A percentile compares a stretch with the other conserved stretches of the same genome.
phyloP scores from a whole-genome alignment of 2,113 vertebrate species.

The Puffinus mauretanicus region DNA sequence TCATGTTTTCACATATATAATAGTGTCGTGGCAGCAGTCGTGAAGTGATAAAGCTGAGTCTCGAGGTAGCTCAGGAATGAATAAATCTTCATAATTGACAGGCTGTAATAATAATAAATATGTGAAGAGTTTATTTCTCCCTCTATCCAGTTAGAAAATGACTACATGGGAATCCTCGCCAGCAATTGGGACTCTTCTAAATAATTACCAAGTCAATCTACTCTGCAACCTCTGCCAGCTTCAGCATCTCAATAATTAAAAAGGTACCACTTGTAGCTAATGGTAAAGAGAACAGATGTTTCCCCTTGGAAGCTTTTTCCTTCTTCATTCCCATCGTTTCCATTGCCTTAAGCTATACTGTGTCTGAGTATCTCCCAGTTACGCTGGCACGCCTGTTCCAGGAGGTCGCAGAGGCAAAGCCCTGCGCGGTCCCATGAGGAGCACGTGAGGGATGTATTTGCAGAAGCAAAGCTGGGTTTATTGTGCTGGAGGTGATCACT shows the following conservation, averaged over 20 bases:
- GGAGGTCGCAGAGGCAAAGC: not conserved
- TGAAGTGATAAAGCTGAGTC: slow-evolving; percentile 27
- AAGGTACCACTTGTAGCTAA: slow-evolving; percentile 15
- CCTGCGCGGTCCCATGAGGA: fast-evolving
- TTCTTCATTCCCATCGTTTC: not conserved
- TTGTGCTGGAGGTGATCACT: not conserved
- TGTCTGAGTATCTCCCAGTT: not conserved
- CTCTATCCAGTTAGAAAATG: slow-evolving; percentile 30
- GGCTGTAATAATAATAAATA: slow-evolving; percentile 51
- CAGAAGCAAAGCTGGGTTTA: not conserved
- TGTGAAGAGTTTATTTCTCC: slow-evolving; percentile 35
- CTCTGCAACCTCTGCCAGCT: slow-evolving; percentile 5
- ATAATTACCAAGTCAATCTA: slow-evolving; percentile 38
- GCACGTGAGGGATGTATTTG: fast-evolving
- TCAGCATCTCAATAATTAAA: slow-evolving; percentile 49
- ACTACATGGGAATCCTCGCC: not conserved
- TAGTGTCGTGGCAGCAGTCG: not conserved
- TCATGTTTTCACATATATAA: not conserved
- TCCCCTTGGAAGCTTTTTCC: not conserved
- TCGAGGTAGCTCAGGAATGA: slow-evolving; percentile 1
- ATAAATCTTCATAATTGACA: slow-evolving; percentile 53
- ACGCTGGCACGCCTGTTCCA: not conserved
- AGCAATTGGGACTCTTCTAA: slow-evolving; percentile 6
- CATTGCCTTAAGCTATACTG: not conserved
- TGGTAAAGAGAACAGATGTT: not conserved